A percentile compares a stretch with the other conserved stretches of the same genome.
Evolutionary conservation across 2,888 invertebrate species (phyloP).

Genomic region (Trissoscelio sp.): DNA sequence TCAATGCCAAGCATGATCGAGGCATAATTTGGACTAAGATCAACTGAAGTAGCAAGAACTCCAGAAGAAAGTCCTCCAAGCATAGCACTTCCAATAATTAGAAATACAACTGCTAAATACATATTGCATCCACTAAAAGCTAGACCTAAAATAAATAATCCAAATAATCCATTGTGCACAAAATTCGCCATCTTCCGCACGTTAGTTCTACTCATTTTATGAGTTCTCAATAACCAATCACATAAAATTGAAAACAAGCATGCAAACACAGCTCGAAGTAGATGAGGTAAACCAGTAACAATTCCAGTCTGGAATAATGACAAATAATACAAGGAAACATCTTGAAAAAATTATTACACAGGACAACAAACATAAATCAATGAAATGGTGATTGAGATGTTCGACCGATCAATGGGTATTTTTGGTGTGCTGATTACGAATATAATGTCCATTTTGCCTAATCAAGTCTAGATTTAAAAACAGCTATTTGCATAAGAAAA

Average conservation of each 20-base stretch:
- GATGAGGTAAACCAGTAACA: conserved; percentile 87
- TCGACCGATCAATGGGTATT: too few species aligned
- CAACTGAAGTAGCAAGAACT: neutral
- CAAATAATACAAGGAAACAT: too few species aligned
- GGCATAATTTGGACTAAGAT: neutral
- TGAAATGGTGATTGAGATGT: too few species aligned
- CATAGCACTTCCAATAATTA: neutral
- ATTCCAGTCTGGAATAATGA: conserved; percentile 84
- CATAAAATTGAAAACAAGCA: conserved; percentile 85
- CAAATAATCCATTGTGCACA: neutral
- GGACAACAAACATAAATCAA: too few species aligned
- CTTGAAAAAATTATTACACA: too few species aligned
- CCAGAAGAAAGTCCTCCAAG: neutral
- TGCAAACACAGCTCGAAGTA: conserved; percentile 86
- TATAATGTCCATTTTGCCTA: too few species aligned
- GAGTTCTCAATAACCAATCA: conserved; percentile 85
- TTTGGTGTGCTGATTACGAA: too few species aligned
- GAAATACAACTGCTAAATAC: neutral
- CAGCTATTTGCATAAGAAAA: too few species aligned
- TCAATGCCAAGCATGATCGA: neutral
- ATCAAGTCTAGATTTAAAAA: too few species aligned
- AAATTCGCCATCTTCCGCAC: neutral
- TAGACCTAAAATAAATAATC: neutral
- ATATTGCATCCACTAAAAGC: neutral
- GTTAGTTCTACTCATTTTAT: conserved; percentile 77